These are phyloP conservation scores for Leptopilina boulardi DNA, from an alignment of 1,140 invertebrate species.

Conservation along the genomic window DNA sequence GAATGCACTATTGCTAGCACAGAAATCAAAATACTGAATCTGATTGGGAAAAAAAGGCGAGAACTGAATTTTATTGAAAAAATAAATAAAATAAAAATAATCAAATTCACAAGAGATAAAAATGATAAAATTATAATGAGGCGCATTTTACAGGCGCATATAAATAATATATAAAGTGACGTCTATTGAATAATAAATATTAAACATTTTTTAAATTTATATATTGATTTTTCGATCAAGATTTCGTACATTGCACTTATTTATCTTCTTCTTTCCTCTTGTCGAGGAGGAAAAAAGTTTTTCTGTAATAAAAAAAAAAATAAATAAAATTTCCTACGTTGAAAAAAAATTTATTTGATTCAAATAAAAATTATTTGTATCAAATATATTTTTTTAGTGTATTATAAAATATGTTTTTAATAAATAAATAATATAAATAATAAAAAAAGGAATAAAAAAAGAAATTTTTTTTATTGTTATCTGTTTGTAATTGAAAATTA, in stretches of 20 bases:
- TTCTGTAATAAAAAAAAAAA: no score
- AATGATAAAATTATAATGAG: neutral
- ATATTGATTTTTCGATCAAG: neutral
- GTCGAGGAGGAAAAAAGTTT: neutral
- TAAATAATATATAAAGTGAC: neutral
- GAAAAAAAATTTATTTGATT: no score
- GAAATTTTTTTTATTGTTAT: no score
- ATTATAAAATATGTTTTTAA: no score
- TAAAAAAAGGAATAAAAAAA: no score
- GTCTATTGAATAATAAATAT: neutral
- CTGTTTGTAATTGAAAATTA: no score
- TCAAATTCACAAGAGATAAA: neutral
- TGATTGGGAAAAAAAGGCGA: neutral
- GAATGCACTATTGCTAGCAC: neutral
- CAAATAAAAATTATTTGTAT: no score
- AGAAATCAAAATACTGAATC: constrained; percentile 1
- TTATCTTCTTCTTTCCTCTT: neutral
- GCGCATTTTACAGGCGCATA: neutral
- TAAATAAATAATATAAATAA: no score
- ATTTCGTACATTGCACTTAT: neutral
- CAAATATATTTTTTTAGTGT: no score
- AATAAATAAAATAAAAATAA: neutral
- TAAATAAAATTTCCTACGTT: no score
- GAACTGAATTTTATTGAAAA: neutral
- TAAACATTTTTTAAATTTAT: neutral